A percentile compares a stretch with the other conserved stretches of the same genome.
Conservation (phyloP, 30 jellyfish, hydroid and myxozoan species). For the Pelagia noctiluca region DNA sequence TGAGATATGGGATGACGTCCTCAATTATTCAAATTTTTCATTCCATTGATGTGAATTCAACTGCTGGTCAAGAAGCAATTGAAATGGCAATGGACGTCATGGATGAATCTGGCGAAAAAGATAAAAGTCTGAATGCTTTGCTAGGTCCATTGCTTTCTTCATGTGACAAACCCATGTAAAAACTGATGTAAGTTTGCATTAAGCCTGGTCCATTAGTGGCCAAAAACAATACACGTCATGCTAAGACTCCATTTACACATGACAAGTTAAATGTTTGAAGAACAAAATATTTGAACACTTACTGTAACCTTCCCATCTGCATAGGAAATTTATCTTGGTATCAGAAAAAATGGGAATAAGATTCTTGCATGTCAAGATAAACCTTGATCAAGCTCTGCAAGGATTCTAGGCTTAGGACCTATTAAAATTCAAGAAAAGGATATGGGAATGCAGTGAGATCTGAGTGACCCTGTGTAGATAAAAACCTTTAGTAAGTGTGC, state of each 20-base stretch:
- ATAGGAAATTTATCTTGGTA: not conserved
- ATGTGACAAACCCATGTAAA: not conserved
- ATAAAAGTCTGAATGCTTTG: not conserved
- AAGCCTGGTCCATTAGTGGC: conserved; percentile 5
- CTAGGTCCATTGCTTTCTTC: conserved; percentile 1
- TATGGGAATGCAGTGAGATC: too few species aligned
- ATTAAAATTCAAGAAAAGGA: too few species aligned
- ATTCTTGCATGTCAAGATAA: too few species aligned
- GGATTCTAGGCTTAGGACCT: too few species aligned
- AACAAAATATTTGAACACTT: not conserved
- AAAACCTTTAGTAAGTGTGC: too few species aligned
- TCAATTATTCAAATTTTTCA: not conserved
- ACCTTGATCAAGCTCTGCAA: too few species aligned
- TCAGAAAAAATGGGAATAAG: too few species aligned
- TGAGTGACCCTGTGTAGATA: too few species aligned
- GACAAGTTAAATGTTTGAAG: not conserved
- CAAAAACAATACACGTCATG: conserved; percentile 2
- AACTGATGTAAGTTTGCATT: not conserved
- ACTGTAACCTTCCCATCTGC: conserved; percentile 5
- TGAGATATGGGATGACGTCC: conserved; percentile 1
- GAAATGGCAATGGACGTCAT: conserved; percentile 6
- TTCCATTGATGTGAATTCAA: not conserved
- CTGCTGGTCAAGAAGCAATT: conserved; percentile 6
- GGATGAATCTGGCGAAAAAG: conserved; percentile 2
- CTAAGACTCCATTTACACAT: conserved; percentile 1